Evolutionary conservation across 1,140 invertebrate species (phyloP), one percentile per base, ranked within the genome.

Genomic region (Triops cancriformis): DNA sequence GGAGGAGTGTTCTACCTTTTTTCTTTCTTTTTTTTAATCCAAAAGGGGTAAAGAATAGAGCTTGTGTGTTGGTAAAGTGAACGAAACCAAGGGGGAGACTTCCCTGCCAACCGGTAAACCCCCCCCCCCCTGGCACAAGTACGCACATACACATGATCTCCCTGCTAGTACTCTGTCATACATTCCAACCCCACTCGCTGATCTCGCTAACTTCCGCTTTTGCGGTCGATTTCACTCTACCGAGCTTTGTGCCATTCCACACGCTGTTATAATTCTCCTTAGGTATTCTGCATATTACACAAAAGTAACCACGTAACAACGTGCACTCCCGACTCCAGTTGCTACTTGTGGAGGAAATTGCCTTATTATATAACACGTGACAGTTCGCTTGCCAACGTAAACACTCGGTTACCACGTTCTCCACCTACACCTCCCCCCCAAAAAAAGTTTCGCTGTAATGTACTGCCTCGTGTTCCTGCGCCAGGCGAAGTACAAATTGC

Each of bases 151-250:
- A 14, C 3, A 64, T n/a, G 14, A 64, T n/a, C 14, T 23, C 51
- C 23, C 18, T n/a, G 5, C 23, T 18, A 9, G 51, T 23, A 6
- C 23, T 45, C 43, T 23, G 23, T 64, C 51, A 64, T 64, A 18
- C 51, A 64, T 23, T n/a, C n/a, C 14, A 64, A 14, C n/a, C 51
- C 51, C 51, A 64, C 10, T 18, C 18, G 14, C 14, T 37, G 7
- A 37, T 37, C 31, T 64, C 51, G 5, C 51, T 5, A 64, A 64
- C 51, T 64, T 64, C 51, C 51, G 51, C 51, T 64, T 64, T 64
- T 64, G 51, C 51, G 51, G 51, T 64, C 51, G 51, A 64, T 64
- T 64, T 64, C 51, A 64, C 51, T 64, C 51, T n/a, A 64, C 10
- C 51, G 51, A 64, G 14, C 51, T 64, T 64, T n/a, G 10, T 64